Percentiles rank a stretch among this genome's conserved stretches.
Conservation (phyloP, 2,888 invertebrate species). For the Omphaloscelis lunosa region DNA sequence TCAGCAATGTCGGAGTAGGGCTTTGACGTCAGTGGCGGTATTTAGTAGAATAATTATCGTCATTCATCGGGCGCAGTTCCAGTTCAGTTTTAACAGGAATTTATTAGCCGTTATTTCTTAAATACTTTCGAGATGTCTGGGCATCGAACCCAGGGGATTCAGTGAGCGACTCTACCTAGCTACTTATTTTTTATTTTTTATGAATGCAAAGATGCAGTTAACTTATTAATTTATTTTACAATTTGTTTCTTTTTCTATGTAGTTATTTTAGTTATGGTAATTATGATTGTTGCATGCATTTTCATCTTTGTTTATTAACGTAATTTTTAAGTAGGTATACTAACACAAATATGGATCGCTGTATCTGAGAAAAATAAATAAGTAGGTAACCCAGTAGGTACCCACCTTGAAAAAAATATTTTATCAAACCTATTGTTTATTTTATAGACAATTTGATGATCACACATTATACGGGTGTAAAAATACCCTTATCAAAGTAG, state of each 20-base stretch:
- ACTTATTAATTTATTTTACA: no score
- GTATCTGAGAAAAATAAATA: neutral
- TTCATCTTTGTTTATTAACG: no score
- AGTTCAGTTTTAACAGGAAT: slow-evolving; percentile 14
- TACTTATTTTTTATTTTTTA: no score
- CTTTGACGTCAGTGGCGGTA: slow-evolving; percentile 46
- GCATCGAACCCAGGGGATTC: slow-evolving; percentile 8
- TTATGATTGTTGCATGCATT: no score
- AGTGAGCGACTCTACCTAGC: neutral
- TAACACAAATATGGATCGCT: no score
- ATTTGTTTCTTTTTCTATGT: no score
- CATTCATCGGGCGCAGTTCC: slow-evolving; percentile 6
- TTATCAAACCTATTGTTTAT: no score
- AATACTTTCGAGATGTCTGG: slow-evolving; percentile 3
- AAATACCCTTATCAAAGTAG: neutral
- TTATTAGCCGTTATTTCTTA: slow-evolving; percentile 3
- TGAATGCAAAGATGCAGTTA: no score
- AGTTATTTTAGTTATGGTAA: no score
- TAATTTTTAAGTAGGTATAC: no score
- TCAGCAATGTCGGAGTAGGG: slow-evolving; percentile 41
- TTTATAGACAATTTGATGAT: no score
- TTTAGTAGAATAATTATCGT: slow-evolving; percentile 33
- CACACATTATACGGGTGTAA: no score
- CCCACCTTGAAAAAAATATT: neutral
- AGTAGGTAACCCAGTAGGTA: neutral